phyloP scores from a whole-genome alignment of 2,888 invertebrate species.

The Microctonus aethiopoides region DNA sequence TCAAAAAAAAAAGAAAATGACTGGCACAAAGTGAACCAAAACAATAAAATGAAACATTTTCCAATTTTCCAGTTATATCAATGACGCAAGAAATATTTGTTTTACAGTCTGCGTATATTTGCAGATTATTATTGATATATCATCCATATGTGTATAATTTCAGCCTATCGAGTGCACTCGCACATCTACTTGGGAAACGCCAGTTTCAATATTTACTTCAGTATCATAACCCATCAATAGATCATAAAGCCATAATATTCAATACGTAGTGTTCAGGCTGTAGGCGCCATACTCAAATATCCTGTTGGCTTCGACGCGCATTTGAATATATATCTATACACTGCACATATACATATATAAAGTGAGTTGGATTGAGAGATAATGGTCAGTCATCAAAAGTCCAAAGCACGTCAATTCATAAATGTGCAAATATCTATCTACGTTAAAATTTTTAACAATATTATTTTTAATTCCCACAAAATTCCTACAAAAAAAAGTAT shows the following conservation, averaged over 20 bases:
- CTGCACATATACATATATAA: too few relatives aligned
- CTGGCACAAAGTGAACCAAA: not conserved
- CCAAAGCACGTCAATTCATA: not conserved
- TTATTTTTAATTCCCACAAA: too few relatives aligned
- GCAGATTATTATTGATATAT: not conserved
- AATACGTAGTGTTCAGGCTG: constrained; percentile 26
- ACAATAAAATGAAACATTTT: not conserved
- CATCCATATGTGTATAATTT: not conserved
- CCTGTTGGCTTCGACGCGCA: not conserved
- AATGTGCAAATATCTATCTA: not conserved
- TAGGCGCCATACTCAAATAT: constrained; percentile 24
- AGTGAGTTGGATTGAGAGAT: too few relatives aligned
- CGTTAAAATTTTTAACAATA: not conserved
- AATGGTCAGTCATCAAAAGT: not conserved
- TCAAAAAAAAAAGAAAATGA: not conserved
- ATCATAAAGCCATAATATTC: constrained; percentile 24
- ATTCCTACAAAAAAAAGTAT: too few relatives aligned
- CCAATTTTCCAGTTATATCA: not conserved
- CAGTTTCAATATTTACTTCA: constrained; percentile 25
- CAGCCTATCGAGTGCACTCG: not conserved
- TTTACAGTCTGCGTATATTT: constrained; percentile 9
- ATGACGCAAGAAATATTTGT: constrained; percentile 12
- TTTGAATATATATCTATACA: too few relatives aligned
- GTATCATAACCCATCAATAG: constrained; percentile 24
- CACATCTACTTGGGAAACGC: constrained; percentile 9